These are phyloP conservation scores for Lucilia cuprina DNA, from an alignment of 1,140 invertebrate genomes.

Conservation along the genomic window DNA sequence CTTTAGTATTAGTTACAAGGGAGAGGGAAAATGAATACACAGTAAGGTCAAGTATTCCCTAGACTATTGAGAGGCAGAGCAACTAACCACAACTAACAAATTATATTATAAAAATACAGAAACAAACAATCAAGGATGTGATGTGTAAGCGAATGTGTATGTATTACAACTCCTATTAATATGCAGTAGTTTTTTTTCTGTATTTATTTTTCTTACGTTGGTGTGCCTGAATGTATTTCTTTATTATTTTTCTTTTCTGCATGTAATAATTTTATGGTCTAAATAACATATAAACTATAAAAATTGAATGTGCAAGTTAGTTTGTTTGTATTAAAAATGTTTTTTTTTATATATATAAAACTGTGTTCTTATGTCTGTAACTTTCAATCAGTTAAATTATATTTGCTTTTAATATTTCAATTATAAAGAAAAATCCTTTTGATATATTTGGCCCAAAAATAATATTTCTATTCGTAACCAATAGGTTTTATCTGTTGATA, in stretches of 20 bases:
- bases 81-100: not conserved
- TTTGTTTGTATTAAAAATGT: too few species aligned
- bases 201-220: not conserved
- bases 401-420: too few species aligned
- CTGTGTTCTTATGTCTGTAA: too few species aligned
- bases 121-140: not conserved
- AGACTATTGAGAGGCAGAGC: not conserved
- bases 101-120: not conserved
- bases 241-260: not conserved
- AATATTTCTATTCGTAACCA: too few species aligned
- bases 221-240: not conserved
- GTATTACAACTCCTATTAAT: too few species aligned
- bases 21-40: not conserved
- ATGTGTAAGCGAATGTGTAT: too few species aligned
- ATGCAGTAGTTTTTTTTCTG: too few species aligned
- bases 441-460: too few species aligned
- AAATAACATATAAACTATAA: constrained; percentile 16
- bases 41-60: not conserved
- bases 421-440: too few species aligned
- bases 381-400: too few species aligned
- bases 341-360: too few species aligned
- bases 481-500: too few species aligned
- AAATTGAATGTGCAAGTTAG: not conserved
- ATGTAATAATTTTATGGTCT: constrained; percentile 28
- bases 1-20: not conserved